Base-by-base conservation (phyloP, 2,797 vertebrate genomes). In the Anabas testudineus region DNA sequence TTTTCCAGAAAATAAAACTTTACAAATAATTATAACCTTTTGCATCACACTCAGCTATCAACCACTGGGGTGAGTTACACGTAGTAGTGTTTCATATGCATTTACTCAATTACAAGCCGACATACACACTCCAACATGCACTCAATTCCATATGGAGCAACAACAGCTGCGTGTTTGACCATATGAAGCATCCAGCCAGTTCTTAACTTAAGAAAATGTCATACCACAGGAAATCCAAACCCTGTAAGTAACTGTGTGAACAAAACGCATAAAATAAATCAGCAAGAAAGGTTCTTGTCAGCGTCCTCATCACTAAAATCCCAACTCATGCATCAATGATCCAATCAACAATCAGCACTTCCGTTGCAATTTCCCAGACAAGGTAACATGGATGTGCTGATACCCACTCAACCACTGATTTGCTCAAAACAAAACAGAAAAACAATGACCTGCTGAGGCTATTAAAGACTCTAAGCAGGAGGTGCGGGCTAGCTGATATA, bases 291-390 rank as follows among this genome's bases (percentile, higher is more conserved):
- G 18, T 18, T 56, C 60, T 47, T 3, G 43, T 66, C 37, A 10
- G 42, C 48, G 41, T 32, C 49, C 22, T 42, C 51, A 13, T 45
- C 37, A 4, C 39, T n/a, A 12, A 65, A 62, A 51, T 60, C 49
- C 67, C 24, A 12, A 70, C 67, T 60, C 55, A 41, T 12, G 42
- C 65, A 34, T 63, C 48, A 32, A 18, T 10, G 19, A 62, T 52
- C 57, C n/a, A 49, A 64, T 66, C 74, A 70, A 46, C 71, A 71
- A 56, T 52, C 47, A 59, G 37, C 19, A 7, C 54, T 41, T 60
- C 34, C 66, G 51, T 9, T 19, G 34, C 68, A 37, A 49, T 45
- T 71, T 71, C 58, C 46, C 53, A 28, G 0, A 57, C 63, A 26
- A 52, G 45, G 46, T 34, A 24, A 45, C 7, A 3, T 22, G 15